phyloP scores from a whole-genome alignment of 2,888 invertebrate genomes.

The Helicoverpa assulta region DNA sequence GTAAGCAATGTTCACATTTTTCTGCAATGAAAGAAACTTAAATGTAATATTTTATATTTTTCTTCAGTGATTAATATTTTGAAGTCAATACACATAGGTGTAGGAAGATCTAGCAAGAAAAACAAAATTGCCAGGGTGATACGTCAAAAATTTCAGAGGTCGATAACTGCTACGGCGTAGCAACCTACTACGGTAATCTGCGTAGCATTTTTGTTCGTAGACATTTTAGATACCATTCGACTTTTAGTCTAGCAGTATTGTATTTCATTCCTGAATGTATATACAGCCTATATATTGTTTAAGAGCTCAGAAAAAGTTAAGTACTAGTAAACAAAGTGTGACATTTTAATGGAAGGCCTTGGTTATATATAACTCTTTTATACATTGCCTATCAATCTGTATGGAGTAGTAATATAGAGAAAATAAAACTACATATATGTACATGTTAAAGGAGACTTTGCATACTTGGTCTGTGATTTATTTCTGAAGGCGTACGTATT shows the following conservation, averaged over 20 bases:
- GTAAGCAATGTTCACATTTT: no score
- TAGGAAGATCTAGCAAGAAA: no score
- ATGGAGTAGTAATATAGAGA: background rate
- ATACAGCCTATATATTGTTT: background rate
- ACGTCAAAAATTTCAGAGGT: background rate
- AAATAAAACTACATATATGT: background rate
- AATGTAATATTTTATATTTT: no score
- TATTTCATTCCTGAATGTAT: no score
- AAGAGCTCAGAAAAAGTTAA: background rate
- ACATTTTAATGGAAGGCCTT: constrained; percentile 1
- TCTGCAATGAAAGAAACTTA: no score
- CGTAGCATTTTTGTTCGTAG: background rate
- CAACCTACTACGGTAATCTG: background rate
- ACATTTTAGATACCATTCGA: background rate
- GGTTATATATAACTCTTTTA: constrained; percentile 1
- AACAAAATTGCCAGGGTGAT: no score
- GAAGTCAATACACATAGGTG: background rate
- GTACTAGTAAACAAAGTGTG: background rate
- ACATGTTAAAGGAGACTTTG: background rate
- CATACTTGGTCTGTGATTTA: background rate
- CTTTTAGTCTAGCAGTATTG: background rate
- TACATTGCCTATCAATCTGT: background rate
- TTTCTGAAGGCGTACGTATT: background rate
- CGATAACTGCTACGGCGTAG: background rate
- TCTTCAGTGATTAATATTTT: no score